These are phyloP conservation scores for Argopecten irradians DNA, from an alignment of 1,140 invertebrate species.

Conservation along the genomic window DNA sequence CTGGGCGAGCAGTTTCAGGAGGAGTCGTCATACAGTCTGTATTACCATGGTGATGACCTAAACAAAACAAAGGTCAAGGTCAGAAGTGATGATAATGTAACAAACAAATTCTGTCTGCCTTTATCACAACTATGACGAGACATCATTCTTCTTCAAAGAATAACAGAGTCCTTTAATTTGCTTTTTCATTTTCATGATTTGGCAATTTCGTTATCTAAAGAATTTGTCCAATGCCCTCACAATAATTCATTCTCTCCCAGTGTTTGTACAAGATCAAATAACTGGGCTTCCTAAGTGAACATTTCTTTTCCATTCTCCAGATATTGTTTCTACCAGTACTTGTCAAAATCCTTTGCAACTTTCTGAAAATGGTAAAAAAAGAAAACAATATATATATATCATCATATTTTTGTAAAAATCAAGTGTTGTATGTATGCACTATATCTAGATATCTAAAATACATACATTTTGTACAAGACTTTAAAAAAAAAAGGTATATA, in stretches of 20 bases:
- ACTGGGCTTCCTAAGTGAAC: neutral
- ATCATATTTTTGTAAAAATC: neutral
- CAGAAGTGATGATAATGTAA: neutral
- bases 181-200: no score
- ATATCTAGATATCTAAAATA: constrained; percentile 41
- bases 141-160: neutral
- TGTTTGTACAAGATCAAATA: neutral
- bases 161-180: neutral
- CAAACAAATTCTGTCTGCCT: neutral
- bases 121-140: neutral
- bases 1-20: constrained; percentile 41
- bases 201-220: no score
- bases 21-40: constrained; percentile 48
- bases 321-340: constrained; percentile 32
- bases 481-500: no score
- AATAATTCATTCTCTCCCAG: neutral
- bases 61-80: neutral
- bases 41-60: neutral
- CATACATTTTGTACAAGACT: neutral
- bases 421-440: neutral
- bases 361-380: constrained; percentile 41
- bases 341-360: constrained; percentile 44
- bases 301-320: neutral
- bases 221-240: neutral
- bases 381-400: neutral